A percentile compares a stretch with the other conserved stretches of the same genome.
Conservation (phyloP, 2,888 invertebrate species). For the Himalopsyche anomala region DNA sequence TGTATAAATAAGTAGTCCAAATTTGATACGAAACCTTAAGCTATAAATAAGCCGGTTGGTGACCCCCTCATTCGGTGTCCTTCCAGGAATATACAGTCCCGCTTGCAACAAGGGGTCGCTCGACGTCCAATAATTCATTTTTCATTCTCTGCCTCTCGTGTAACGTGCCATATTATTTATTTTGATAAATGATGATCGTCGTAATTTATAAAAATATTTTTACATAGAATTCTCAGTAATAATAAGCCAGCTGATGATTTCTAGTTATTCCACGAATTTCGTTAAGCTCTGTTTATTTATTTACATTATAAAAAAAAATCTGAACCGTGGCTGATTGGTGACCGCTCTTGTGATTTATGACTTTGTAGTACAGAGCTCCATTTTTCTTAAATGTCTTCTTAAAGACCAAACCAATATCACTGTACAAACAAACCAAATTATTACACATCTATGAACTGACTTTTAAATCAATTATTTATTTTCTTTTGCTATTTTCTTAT, state of each 20-base stretch:
- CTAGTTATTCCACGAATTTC: neutral
- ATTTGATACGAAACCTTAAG: too few relatives aligned
- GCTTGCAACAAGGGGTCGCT: constrained; percentile 19
- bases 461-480: too few relatives aligned
- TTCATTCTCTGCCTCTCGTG: constrained; percentile 4
- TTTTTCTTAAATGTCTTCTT: too few relatives aligned
- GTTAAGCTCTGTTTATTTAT: neutral
- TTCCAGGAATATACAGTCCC: constrained; percentile 11
- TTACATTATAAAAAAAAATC: too few relatives aligned
- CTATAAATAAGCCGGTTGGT: neutral
- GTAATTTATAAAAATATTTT: neutral
- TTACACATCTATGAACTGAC: too few relatives aligned
- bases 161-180: constrained; percentile 18
- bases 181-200: constrained; percentile 13
- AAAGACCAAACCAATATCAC: too few relatives aligned
- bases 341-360: too few relatives aligned
- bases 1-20: too few relatives aligned
- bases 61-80: neutral
- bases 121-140: constrained; percentile 14
- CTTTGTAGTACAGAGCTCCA: too few relatives aligned
- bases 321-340: too few relatives aligned
- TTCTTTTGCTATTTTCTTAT: too few relatives aligned
- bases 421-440: too few relatives aligned
- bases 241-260: constrained; percentile 11
- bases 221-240: constrained; percentile 5